Base-by-base conservation (phyloP, 1,140 invertebrate genomes). In the Atta texana region DNA sequence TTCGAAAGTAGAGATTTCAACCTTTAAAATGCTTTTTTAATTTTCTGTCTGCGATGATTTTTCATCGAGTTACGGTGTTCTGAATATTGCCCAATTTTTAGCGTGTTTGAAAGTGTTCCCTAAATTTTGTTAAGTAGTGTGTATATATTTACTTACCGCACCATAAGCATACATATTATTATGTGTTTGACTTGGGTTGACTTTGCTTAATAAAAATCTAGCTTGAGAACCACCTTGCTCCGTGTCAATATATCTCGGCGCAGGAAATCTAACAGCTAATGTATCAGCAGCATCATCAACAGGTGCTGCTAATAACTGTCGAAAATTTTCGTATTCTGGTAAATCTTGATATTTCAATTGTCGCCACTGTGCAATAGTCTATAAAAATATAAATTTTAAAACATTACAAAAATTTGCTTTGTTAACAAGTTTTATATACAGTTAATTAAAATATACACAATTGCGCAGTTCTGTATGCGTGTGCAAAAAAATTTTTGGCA, bases 121-220 rank as follows among this genome's bases (percentile, higher is more conserved):
- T 31, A 31, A 3, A 31, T 4, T 31, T 31, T 31, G 31, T 31
- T 31, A 3, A 31, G 31, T 31, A 31, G 31, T 31, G 31, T 31
- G 4, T 31, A 31, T 31, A 31, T 80, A 34, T 87, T 28, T 57
- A 88, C 68, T 71, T n/a, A 99, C 98, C 94, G 97, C 97, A 93
- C 98, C 98, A 94, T 98, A 99, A 10, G 97, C 97, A 95, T 98
- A 99, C 98, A 98, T 98, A 93, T 99, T 99, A 96, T 99, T 99
- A 95, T 99, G 99, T n/a, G 99, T 99, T 94, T 99, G 98, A 89
- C 99, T 99, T 34, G 99, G 99, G 96, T 99, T 99, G 14, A 99
- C 99, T 97, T 99, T 99, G 5, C 98, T 99, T 24, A 99, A 95
- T 77, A 99, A 96, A 96, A 99, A 99, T 91, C 99, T 97, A 66